Evolutionary conservation across 2,888 invertebrate genomes (phyloP).

Genomic region (Hipparchia sbordonii): DNA sequence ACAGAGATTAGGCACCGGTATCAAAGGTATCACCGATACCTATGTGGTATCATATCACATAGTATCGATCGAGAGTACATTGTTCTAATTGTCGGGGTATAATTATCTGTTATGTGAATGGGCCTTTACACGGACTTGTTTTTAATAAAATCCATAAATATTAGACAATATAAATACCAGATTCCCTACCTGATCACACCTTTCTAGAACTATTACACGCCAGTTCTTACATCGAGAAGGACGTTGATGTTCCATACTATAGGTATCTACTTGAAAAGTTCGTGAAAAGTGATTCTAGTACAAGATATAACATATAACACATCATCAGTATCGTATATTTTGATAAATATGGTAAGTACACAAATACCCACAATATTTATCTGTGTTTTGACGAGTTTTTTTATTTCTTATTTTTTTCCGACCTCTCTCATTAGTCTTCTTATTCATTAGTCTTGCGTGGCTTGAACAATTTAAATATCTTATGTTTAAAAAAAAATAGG

Average conservation of each 20-base stretch:
- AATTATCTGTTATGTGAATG: constrained; percentile 43
- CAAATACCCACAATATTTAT: background rate
- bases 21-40: no score
- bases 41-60: no score
- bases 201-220: constrained; percentile 41
- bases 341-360: constrained; percentile 28
- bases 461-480: no score
- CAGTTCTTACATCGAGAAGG: constrained; percentile 25
- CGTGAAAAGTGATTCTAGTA: background rate
- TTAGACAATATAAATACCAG: constrained; percentile 47
- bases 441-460: no score
- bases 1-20: no score
- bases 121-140: constrained; percentile 55
- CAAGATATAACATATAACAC: background rate
- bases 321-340: background rate
- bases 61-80: no score
- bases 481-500: no score
- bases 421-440: no score
- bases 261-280: background rate
- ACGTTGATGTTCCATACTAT: constrained; percentile 10
- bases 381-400: no score
- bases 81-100: background rate
- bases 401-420: no score
- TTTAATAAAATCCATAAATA: constrained; percentile 50
- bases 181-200: constrained; percentile 52